Evolutionary conservation across 2,888 invertebrate genomes (phyloP).

Genomic region (Temnothorax unifasciatus): DNA sequence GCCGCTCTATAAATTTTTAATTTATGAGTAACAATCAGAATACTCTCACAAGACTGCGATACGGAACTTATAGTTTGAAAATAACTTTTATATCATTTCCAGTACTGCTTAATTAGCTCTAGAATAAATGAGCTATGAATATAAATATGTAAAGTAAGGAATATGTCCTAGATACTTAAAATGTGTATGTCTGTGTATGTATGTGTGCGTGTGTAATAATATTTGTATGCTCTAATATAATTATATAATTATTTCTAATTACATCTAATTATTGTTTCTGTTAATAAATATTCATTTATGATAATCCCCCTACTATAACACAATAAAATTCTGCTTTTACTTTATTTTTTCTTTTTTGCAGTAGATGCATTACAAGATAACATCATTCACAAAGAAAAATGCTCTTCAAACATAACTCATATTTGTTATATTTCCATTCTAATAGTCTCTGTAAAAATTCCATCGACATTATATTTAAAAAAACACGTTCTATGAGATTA

Average conservation of each 20-base stretch:
- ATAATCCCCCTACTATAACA: background rate
- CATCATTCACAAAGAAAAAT: background rate
- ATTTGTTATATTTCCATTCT: background rate
- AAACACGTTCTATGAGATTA: constrained; percentile 10
- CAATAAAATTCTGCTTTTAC: background rate
- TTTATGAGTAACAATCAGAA: constrained; percentile 6
- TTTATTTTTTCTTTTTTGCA: background rate
- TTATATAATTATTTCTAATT: background rate
- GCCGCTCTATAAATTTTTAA: background rate
- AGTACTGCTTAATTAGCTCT: background rate
- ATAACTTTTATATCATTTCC: background rate
- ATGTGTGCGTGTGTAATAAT: background rate
- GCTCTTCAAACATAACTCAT: background rate
- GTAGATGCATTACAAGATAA: background rate
- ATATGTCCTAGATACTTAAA: background rate
- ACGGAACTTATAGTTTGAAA: background rate
- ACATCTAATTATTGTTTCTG: background rate
- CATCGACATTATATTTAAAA: background rate
- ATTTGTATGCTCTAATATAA: background rate
- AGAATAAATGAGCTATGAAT: background rate
- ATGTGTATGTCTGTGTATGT: background rate
- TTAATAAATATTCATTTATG: background rate
- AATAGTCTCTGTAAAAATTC: background rate
- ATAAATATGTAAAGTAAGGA: background rate
- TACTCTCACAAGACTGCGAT: background rate